Evolutionary conservation across 2,888 invertebrate genomes (phyloP).

Genomic region (Andricus curvator): DNA sequence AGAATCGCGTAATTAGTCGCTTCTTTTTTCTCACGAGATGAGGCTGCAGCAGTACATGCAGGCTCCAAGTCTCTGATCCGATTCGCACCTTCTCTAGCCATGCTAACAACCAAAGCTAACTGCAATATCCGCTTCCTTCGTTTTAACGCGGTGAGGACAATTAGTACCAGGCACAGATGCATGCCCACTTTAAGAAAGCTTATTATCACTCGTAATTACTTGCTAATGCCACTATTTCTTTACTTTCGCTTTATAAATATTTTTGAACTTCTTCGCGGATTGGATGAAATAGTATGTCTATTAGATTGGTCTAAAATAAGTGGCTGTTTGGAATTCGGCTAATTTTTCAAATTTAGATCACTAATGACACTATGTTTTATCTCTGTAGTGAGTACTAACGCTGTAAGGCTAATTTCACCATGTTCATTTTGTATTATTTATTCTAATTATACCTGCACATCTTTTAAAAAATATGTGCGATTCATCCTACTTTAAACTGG

Average conservation of each 20-base stretch:
- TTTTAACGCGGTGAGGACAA: neutral
- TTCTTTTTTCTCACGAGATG: conserved; percentile 52
- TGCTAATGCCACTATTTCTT: no score
- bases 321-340: no score
- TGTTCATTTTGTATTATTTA: no score
- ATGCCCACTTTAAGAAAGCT: neutral
- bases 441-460: no score
- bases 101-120: conserved; percentile 6
- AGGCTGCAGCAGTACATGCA: conserved; percentile 18
- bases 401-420: neutral
- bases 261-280: no score
- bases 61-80: conserved; percentile 1
- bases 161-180: neutral
- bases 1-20: conserved; percentile 53
- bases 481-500: neutral
- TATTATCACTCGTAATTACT: neutral
- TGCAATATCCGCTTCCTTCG: neutral
- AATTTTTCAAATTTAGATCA: no score
- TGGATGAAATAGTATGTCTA: no score
- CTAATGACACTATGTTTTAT: no score
- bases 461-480: neutral
- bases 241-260: no score
- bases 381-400: no score
- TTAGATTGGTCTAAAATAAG: no score
- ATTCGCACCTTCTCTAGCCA: conserved; percentile 15